These are phyloP conservation scores for Thymelicus lineola DNA, from an alignment of 2,888 invertebrate species.

Conservation along the genomic window DNA sequence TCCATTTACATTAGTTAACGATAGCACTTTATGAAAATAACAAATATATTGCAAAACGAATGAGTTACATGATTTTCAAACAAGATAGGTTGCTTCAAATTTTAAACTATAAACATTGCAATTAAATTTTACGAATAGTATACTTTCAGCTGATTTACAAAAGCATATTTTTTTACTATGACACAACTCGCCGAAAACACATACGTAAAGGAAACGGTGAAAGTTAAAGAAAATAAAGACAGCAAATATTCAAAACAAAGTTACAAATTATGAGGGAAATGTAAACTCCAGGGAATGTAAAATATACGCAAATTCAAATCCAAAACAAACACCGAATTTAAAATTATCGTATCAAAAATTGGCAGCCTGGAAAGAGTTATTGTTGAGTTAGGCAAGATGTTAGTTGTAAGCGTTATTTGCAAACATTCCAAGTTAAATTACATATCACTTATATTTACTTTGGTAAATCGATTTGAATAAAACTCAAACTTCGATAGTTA, in stretches of 20 bases:
- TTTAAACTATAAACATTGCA: too few species aligned
- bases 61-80: too few species aligned
- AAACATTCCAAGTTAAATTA: slow-evolving; percentile 22
- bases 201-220: not conserved
- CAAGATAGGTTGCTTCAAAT: too few species aligned
- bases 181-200: slow-evolving; percentile 8
- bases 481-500: slow-evolving; percentile 32
- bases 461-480: slow-evolving; percentile 29
- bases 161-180: not conserved
- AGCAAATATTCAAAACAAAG: slow-evolving; percentile 16
- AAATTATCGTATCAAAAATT: not conserved
- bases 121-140: too few species aligned
- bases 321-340: not conserved
- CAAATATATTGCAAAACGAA: too few species aligned
- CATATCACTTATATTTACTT: slow-evolving; percentile 20
- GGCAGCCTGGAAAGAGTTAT: not conserved
- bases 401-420: slow-evolving; percentile 6
- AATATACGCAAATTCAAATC: slow-evolving; percentile 3
- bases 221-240: slow-evolving; percentile 5
- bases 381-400: not conserved
- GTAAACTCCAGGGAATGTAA: slow-evolving; percentile 3
- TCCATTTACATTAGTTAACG: too few species aligned
- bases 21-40: too few species aligned
- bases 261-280: slow-evolving; percentile 7
- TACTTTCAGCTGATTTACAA: too few species aligned